Evolutionary conservation across 2,888 invertebrate genomes (phyloP).

Genomic region (Podotricha telesiphe): DNA sequence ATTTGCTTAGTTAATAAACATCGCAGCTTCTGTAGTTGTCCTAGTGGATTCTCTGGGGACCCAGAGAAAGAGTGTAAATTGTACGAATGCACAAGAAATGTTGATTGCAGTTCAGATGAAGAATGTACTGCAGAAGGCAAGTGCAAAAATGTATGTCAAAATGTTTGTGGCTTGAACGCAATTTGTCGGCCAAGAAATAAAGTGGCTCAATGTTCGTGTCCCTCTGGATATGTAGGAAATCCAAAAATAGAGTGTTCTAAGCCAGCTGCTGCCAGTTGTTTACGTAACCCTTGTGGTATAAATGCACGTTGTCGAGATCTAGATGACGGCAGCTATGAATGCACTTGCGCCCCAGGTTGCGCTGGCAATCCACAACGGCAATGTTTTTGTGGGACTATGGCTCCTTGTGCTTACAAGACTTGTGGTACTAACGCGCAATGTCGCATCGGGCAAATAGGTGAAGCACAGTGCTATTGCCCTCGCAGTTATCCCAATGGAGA

Average conservation of each 20-base stretch:
- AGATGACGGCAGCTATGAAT: constrained; percentile 89
- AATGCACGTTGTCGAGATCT: constrained; percentile 92
- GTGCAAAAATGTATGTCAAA: constrained; percentile 92
- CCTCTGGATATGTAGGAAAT: constrained; percentile 91
- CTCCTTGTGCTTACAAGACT: constrained; percentile 90
- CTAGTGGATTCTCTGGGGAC: constrained; percentile 92
- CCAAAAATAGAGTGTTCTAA: constrained; percentile 90
- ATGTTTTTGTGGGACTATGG: constrained; percentile 89
- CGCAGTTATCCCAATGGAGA: constrained; percentile 91
- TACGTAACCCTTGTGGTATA: constrained; percentile 92
- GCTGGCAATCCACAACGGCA: constrained; percentile 91
- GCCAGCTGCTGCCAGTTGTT: constrained; percentile 88
- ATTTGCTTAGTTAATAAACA: constrained; percentile 91
- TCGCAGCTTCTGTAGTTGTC: constrained; percentile 93
- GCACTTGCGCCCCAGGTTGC: constrained; percentile 91
- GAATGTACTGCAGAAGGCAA: constrained; percentile 86
- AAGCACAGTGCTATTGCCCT: constrained; percentile 93
- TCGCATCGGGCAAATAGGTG: constrained; percentile 86
- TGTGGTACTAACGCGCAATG: constrained; percentile 94
- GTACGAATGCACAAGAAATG: constrained; percentile 89
- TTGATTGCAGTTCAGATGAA: constrained; percentile 91
- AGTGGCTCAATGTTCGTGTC: constrained; percentile 92
- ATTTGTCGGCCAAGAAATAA: constrained; percentile 91
- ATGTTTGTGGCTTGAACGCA: constrained; percentile 92
- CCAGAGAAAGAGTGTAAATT: constrained; percentile 89